These are phyloP conservation scores for Lysiphlebus fabarum DNA, from an alignment of 1,140 invertebrate species.

Conservation along the genomic window DNA sequence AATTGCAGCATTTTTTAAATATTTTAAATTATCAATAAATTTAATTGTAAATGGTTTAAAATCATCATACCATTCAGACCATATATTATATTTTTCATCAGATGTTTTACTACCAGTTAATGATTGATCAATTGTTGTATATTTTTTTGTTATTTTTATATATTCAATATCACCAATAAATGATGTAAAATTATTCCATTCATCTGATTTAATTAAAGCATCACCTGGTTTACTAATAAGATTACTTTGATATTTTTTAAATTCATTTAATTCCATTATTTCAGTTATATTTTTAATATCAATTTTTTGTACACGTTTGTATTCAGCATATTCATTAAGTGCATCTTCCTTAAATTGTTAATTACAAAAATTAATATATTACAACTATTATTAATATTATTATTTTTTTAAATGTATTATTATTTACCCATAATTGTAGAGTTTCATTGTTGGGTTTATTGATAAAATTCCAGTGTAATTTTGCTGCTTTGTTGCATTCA, in stretches of 20 bases:
- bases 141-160: constrained; percentile 21
- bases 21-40: constrained; percentile 54
- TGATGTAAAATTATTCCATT: constrained; percentile 66
- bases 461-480: constrained; percentile 43
- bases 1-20: constrained; percentile 56
- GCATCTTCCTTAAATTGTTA: constrained; percentile 41
- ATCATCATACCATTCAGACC: constrained; percentile 39
- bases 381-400: constrained; percentile 9
- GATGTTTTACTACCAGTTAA: constrained; percentile 28
- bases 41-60: constrained; percentile 42
- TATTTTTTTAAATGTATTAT: background rate
- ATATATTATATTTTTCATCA: constrained; percentile 33
- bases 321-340: constrained; percentile 27
- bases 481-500: constrained; percentile 32
- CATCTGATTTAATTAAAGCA: constrained; percentile 50
- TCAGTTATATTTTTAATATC: constrained; percentile 19
- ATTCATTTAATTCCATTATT: constrained; percentile 6
- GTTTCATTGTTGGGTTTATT: constrained; percentile 31
- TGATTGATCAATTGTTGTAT: constrained; percentile 28
- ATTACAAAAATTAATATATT: too few species aligned
- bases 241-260: constrained; percentile 34
- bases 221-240: constrained; percentile 58
- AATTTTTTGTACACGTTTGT: constrained; percentile 30
- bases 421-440: constrained; percentile 37
- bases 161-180: constrained; percentile 65